These are phyloP conservation scores for Furnarius figulus DNA, from an alignment of 2,113 vertebrate genomes.

Conservation along the genomic window DNA sequence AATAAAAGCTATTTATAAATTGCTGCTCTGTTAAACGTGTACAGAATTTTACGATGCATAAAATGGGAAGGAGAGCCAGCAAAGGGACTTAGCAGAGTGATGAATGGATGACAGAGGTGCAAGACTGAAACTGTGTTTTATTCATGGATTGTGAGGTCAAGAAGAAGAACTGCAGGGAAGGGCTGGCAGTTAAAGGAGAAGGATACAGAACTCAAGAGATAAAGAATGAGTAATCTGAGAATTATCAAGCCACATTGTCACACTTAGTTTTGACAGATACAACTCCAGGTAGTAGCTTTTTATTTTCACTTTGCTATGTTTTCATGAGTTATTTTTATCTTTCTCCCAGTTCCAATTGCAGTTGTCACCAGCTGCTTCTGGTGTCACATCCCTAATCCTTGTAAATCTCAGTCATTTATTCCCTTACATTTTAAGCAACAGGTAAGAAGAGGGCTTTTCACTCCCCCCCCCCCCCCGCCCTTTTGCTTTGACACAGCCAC, in stretches of 20 bases:
- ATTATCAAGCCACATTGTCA: neutral
- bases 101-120: constrained; percentile 28
- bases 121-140: constrained; percentile 46
- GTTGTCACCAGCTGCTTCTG: neutral
- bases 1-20: constrained; percentile 62
- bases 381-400: neutral
- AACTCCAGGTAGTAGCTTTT: neutral
- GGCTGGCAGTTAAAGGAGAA: neutral
- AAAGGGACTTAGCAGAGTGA: neutral
- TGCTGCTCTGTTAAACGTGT: constrained; percentile 29
- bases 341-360: neutral
- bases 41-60: constrained; percentile 26
- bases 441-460: neutral
- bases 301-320: neutral
- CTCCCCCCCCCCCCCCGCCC: too few species aligned
- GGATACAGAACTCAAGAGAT: neutral
- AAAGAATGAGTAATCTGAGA: neutral
- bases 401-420: neutral
- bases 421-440: neutral
- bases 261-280: neutral
- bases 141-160: constrained; percentile 30
- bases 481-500: neutral
- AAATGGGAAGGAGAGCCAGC: constrained; percentile 6
- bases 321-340: neutral
- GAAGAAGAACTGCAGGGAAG: constrained; percentile 4